These are phyloP conservation scores for Babyrousa celebensis DNA, from an alignment of 2,797 vertebrate genomes.

Conservation along the genomic window DNA sequence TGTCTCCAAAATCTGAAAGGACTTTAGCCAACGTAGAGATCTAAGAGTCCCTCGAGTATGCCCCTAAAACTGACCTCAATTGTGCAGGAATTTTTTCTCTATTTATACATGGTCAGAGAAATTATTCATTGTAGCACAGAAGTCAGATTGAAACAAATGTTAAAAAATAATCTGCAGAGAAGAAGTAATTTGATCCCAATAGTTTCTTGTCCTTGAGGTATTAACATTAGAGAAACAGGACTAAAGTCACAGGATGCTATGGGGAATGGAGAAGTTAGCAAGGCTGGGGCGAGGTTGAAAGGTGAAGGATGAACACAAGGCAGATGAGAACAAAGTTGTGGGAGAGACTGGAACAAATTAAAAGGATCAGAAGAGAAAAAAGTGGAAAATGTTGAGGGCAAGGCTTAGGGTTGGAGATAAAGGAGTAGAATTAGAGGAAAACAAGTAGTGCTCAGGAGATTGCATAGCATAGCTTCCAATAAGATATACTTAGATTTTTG, in stretches of 20 bases:
- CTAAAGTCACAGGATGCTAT: background rate
- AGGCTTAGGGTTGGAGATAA: background rate
- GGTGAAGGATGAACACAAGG: background rate
- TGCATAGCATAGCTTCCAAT: background rate
- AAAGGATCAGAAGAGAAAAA: background rate
- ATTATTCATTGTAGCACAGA: background rate
- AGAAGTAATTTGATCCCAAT: background rate
- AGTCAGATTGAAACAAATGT: background rate
- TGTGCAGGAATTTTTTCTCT: background rate
- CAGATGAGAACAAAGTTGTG: background rate
- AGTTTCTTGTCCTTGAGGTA: background rate
- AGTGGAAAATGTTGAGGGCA: background rate
- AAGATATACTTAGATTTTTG: background rate
- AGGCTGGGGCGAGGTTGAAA: no score
- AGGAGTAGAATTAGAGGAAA: background rate
- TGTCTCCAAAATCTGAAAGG: background rate
- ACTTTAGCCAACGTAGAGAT: background rate
- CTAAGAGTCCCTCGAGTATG: background rate
- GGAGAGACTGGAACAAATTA: background rate
- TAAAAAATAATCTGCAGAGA: background rate
- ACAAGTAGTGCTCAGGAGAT: background rate
- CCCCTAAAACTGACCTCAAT: background rate
- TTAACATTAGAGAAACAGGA: background rate
- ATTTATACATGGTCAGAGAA: background rate
- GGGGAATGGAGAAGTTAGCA: background rate